These are phyloP conservation scores for Lithophane ornitopus DNA, from an alignment of 2,888 invertebrate species.

Conservation along the genomic window DNA sequence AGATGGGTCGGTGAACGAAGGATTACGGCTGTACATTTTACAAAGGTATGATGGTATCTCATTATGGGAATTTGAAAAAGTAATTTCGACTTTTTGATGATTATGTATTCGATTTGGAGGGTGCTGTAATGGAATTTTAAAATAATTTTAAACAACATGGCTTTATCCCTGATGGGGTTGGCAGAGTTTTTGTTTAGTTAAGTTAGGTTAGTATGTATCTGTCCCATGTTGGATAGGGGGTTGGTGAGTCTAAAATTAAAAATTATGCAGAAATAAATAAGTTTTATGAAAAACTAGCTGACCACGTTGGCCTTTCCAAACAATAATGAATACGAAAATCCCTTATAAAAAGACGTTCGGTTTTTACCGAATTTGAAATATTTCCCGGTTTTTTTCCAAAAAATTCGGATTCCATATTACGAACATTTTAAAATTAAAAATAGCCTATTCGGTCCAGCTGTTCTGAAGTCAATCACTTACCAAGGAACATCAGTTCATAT, in stretches of 20 bases:
- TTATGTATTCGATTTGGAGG: conserved; percentile 12
- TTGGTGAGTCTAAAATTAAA: not conserved
- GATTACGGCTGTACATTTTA: conserved; percentile 44
- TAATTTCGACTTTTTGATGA: conserved; percentile 34
- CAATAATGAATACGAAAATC: too few species aligned
- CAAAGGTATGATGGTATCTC: conserved; percentile 22
- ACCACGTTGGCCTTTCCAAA: too few species aligned
- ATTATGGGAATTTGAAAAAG: conserved; percentile 31
- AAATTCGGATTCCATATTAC: too few species aligned
- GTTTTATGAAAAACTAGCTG: not conserved
- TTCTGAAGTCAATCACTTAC: too few species aligned
- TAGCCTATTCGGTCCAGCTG: too few species aligned
- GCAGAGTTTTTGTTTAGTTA: not conserved
- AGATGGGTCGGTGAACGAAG: conserved; percentile 35
- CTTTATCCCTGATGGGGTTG: not conserved
- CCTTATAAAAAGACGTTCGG: too few species aligned
- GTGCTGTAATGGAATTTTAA: conserved; percentile 17
- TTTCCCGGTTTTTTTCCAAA: not conserved
- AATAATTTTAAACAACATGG: not conserved
- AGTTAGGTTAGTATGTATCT: not conserved
- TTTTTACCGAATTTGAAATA: too few species aligned
- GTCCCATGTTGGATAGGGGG: not conserved
- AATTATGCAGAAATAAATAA: not conserved
- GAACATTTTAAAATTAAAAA: too few species aligned
- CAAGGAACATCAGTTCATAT: too few species aligned